phyloP scores from a whole-genome alignment of 2,888 invertebrate species.

The Macrosoma leucophasiata region DNA sequence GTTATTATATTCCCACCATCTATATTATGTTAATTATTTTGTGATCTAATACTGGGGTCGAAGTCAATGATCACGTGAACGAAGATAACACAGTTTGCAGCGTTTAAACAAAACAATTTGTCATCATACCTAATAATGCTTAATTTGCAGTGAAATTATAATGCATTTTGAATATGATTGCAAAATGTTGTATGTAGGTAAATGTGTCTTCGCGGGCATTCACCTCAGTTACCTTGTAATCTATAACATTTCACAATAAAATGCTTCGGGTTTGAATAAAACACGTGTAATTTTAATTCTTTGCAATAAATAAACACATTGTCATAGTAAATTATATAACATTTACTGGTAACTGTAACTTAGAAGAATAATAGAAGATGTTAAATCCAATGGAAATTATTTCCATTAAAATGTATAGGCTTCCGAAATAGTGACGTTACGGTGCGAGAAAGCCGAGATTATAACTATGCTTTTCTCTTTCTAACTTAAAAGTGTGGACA shows the following conservation, averaged over 20 bases:
- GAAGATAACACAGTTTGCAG: conserved; percentile 1
- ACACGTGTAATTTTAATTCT: background rate
- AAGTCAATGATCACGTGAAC: too few species aligned
- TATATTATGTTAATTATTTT: too few species aligned
- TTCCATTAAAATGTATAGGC: too few species aligned
- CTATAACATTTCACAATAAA: background rate
- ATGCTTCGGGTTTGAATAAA: background rate
- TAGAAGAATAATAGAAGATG: too few species aligned
- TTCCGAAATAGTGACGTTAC: too few species aligned
- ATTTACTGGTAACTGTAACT: too few species aligned
- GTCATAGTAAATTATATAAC: background rate
- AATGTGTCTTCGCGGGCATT: conserved; percentile 49
- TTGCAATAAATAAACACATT: background rate
- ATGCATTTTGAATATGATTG: conserved; percentile 37
- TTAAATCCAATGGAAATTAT: too few species aligned
- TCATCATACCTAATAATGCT: conserved; percentile 8
- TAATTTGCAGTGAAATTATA: conserved; percentile 21
- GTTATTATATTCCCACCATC: too few species aligned
- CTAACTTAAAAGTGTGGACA: too few species aligned
- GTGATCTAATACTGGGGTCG: too few species aligned
- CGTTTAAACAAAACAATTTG: conserved; percentile 7
- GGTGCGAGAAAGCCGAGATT: too few species aligned
- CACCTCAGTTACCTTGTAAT: conserved; percentile 31
- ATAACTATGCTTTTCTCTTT: too few species aligned
- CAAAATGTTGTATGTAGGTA: conserved; percentile 52